phyloP scores from a whole-genome alignment of 1,140 invertebrate species.

The Rhagoletis pomonella region DNA sequence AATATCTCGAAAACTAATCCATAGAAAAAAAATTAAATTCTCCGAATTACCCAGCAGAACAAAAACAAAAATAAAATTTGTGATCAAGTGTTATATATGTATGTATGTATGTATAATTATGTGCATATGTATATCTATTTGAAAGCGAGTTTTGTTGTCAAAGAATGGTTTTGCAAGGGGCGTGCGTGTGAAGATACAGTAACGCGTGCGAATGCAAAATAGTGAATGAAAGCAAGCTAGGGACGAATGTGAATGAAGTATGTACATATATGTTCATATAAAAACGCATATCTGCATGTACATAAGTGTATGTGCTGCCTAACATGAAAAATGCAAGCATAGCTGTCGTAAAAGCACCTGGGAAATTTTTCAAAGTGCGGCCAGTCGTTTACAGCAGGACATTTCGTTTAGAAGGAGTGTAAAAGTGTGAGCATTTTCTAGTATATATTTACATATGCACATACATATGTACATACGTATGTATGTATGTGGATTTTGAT shows the following conservation, averaged over 20 bases:
- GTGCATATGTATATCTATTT: too few species aligned
- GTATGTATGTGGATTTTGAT: background rate
- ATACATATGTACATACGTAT: background rate
- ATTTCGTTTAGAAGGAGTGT: constrained; percentile 3
- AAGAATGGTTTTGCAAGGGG: background rate
- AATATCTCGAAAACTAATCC: too few species aligned
- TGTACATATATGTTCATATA: too few species aligned
- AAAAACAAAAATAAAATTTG: too few species aligned
- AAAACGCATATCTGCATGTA: too few species aligned
- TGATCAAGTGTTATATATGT: background rate
- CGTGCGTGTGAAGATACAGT: background rate
- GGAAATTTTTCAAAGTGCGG: constrained; percentile 24
- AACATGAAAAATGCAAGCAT: constrained; percentile 1
- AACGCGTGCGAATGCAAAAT: background rate
- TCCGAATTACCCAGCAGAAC: too few species aligned
- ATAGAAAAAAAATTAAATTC: too few species aligned
- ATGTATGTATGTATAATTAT: background rate
- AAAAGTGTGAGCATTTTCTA: background rate
- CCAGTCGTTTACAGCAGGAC: constrained; percentile 8
- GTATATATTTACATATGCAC: too few species aligned
- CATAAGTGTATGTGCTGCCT: too few species aligned
- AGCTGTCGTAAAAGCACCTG: constrained; percentile 1
- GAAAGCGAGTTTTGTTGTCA: constrained; percentile 8
- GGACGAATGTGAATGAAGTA: too few species aligned
- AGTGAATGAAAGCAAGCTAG: too few species aligned